Base-by-base conservation (phyloP, 2,113 vertebrate species). In the Nanorana parkeri region DNA sequence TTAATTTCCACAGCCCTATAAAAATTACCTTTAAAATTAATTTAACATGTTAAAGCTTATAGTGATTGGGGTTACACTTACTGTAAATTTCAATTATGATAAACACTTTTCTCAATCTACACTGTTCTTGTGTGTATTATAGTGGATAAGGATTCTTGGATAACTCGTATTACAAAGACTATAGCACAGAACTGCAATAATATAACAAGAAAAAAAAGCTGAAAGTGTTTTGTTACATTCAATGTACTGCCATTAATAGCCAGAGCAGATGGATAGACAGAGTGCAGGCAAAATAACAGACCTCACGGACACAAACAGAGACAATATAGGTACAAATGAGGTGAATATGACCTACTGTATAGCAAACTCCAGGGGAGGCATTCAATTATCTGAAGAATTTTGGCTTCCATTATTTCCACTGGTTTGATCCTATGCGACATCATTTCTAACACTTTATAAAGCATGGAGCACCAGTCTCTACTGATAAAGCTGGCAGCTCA, bases 171-270 rank as follows among this genome's bases (percentile, higher is more conserved):
- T 88, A 88, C 88, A 84, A n/a, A 86, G 86, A 86, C 85, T 85
- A 88, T 88, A 89, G 88, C 88, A 88, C 52, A 85, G 83, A 86
- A 80, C 86, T 87, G 83, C 86, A 88, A 86, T 88, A 87, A 86
- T 89, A 85, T 86, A 86, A 88, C 88, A 89, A 88, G 80, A 84
- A 55, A 67, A 86, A 75, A 86, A 71, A 71, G 77, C 85, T 75
- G 4, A 20, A 63, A 76, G 87, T 83, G 83, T 90, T 87, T 80
- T 75, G 86, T 90, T 90, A 88, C 90, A 84, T 85, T 85, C 86
- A 87, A 83, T 76, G 0, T 29, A 84, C 84, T 86, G 84, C 79
- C 85, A 84, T 84, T 82, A 56, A 80, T 80, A 87, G 88, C 85
- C 82, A 64, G 55, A 23, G 52, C 72, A 75, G 72, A 75, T 75